These are phyloP conservation scores for Paragorgia papillata DNA, from an alignment of 92 coral and sea anemone species.

Conservation along the genomic window DNA sequence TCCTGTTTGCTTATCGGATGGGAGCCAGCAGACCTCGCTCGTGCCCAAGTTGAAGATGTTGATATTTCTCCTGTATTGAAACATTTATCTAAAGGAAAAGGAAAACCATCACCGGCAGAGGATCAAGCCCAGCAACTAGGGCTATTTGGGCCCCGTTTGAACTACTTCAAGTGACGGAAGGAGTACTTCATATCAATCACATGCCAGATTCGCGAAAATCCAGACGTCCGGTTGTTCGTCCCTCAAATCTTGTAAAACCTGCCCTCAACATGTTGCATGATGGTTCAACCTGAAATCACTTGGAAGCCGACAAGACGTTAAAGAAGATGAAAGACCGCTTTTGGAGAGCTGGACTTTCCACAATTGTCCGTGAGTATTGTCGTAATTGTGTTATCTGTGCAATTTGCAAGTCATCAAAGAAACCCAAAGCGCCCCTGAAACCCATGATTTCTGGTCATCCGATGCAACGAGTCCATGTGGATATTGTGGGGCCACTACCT, in stretches of 20 bases:
- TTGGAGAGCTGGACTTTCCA: slow-evolving; percentile 58
- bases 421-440: neutral
- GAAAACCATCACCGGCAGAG: slow-evolving; percentile 12
- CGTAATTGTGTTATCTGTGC: slow-evolving; percentile 40
- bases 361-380: slow-evolving; percentile 47
- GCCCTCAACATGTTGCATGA: slow-evolving; percentile 49
- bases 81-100: slow-evolving; percentile 6
- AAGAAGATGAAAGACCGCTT: slow-evolving; percentile 58
- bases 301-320: slow-evolving; percentile 49
- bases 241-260: slow-evolving; percentile 19
- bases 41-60: slow-evolving; percentile 51
- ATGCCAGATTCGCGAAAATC: neutral
- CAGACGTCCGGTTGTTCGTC: slow-evolving; percentile 32
- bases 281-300: slow-evolving; percentile 42
- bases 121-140: slow-evolving; percentile 16
- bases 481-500: slow-evolving; percentile 47
- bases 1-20: slow-evolving; percentile 5
- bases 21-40: slow-evolving; percentile 33
- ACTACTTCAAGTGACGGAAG: slow-evolving; percentile 15
- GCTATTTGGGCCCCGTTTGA: slow-evolving; percentile 41
- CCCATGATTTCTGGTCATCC: slow-evolving; percentile 4
- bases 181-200: slow-evolving; percentile 10
- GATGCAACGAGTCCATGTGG: slow-evolving; percentile 3
- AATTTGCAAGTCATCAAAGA: slow-evolving; percentile 17
- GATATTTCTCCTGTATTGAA: slow-evolving; percentile 39